phyloP scores from a whole-genome alignment of 2,797 vertebrate genomes.

The Smutsia gigantea region DNA sequence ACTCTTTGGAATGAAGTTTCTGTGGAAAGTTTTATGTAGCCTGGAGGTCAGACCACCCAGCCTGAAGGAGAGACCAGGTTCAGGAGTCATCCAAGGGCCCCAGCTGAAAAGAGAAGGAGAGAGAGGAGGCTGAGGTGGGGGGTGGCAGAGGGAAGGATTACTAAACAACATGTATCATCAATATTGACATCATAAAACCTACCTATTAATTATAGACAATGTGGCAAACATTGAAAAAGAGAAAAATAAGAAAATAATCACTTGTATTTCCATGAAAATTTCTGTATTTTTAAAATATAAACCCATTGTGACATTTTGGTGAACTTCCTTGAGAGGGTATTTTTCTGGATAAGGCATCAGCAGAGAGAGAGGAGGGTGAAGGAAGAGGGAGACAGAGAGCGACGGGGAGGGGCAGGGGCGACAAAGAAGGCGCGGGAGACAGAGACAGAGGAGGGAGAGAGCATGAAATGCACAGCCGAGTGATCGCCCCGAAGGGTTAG shows the following conservation, averaged over 20 bases:
- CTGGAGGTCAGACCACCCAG: neutral
- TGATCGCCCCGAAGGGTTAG: neutral
- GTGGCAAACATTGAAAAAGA: neutral
- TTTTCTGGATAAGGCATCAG: neutral
- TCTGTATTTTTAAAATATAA: neutral
- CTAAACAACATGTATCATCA: neutral
- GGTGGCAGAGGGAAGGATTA: neutral
- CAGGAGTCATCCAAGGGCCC: neutral
- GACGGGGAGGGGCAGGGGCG: accelerated
- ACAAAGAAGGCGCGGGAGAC: too few relatives aligned
- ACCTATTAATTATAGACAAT: neutral
- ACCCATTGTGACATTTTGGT: neutral
- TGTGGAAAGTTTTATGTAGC: neutral
- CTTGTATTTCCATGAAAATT: neutral
- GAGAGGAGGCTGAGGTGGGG: neutral
- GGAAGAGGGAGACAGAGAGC: too few relatives aligned
- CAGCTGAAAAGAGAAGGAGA: neutral
- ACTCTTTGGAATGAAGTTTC: neutral
- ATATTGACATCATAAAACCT: neutral
- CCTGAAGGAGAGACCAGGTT: neutral
- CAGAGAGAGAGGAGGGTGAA: neutral
- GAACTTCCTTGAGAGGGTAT: neutral
- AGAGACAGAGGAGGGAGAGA: neutral
- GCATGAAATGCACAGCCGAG: neutral
- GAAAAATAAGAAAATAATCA: neutral